phyloP scores from a whole-genome alignment of 2,113 vertebrate species.

The Xiphorhynchus elegans region DNA sequence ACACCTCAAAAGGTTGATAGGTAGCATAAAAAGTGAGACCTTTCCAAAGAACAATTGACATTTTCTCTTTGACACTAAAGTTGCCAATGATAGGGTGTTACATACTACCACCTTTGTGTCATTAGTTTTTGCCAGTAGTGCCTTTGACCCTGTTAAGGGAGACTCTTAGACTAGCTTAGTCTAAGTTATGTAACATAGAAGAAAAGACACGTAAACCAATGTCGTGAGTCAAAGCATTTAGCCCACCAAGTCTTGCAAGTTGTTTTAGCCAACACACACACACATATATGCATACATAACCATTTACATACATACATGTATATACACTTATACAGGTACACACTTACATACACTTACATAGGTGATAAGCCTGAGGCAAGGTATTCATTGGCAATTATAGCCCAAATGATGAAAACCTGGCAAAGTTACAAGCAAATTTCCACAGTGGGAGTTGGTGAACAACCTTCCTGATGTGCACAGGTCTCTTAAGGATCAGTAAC shows the following conservation, averaged over 20 bases:
- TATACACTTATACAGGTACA: neutral
- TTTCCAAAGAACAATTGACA: neutral
- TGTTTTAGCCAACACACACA: neutral
- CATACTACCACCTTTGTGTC: constrained; percentile 70
- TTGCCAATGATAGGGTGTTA: constrained; percentile 58
- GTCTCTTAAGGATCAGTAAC: neutral
- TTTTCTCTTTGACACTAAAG: constrained; percentile 11
- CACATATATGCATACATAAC: neutral
- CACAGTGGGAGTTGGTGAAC: neutral
- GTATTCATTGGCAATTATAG: neutral
- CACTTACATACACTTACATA: neutral
- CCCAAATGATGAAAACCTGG: neutral
- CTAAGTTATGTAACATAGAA: neutral
- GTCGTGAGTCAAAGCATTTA: neutral
- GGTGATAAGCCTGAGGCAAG: neutral
- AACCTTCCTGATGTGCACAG: neutral
- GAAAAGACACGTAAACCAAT: neutral
- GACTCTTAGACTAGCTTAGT: constrained; percentile 77
- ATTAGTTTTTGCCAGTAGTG: constrained; percentile 86
- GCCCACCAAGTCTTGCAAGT: neutral
- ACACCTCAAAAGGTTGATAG: neutral
- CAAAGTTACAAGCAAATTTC: neutral
- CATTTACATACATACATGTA: neutral
- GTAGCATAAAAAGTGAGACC: neutral
- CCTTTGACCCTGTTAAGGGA: constrained; percentile 87